Base-by-base conservation (phyloP, 2,888 invertebrate species). In the Galeopsomyia nigrocyanea region DNA sequence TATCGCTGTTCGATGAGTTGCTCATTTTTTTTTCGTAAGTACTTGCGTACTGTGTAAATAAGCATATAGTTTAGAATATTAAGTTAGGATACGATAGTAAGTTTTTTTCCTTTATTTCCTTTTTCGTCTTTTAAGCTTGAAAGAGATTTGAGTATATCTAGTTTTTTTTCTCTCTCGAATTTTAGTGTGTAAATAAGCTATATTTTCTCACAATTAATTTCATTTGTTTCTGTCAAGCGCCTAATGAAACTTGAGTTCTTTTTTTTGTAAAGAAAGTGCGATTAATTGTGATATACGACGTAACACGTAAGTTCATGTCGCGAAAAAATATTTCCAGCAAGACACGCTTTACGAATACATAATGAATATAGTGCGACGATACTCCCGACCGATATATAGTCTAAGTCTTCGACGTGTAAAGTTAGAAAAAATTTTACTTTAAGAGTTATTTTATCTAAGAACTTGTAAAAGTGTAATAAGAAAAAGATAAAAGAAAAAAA, bases 391-490 rank as follows among this genome's bases (percentile, higher is more conserved):
- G 58, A 26, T 26, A 26, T 64, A 56, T 50, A 22, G 26, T 26
- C 5, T 39, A 39, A 39, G 39, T 10, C 39, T 39, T 3, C 1
- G 61, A 61, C 49, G 13, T 51, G 58, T 65, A 68, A 73, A 49
- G 21, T 68, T 64, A 63, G 60, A 2, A 55, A 21, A 16, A 17
- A 21, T 26, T 56, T 68, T 68, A 68, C n/a, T 64, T 73, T 65
- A 68, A 68, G 56, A 22, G 58, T 65, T 68, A 51, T 65, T 68
- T 73, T 67, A 71, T 19, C 26, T 55, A 62, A 13, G n/a, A 57
- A 70, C 39, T 56, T 71, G 61, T 71, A 74, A 68, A 71, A 50
- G 71, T 71, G 61, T 71, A 53, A 68, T 53, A 57, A 66, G 56
- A 19, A 58, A 16, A 39, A 68, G 57, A n/a, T 16, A 64, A 22